These are phyloP conservation scores for Hippocampus kuda DNA, from an alignment of 2,797 vertebrate genomes.

Conservation along the genomic window DNA sequence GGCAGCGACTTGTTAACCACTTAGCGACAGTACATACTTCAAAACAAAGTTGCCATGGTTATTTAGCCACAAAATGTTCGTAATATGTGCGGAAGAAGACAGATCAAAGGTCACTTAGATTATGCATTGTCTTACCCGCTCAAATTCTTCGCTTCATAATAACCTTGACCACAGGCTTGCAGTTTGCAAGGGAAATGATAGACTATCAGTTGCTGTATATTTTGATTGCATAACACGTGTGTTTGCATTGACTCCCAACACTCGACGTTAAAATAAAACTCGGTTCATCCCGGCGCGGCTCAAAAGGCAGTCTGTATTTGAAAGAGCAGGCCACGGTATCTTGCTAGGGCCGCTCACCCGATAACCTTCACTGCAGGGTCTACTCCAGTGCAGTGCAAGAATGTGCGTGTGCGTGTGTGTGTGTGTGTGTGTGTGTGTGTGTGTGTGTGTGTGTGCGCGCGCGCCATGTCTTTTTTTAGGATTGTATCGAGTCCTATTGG, in stretches of 20 bases:
- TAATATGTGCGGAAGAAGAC: background rate
- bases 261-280: background rate
- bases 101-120: background rate
- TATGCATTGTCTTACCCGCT: constrained; percentile 7
- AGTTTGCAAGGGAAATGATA: constrained; percentile 34
- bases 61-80: background rate
- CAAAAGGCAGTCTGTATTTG: constrained; percentile 48
- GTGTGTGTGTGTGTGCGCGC: constrained; percentile 6
- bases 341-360: constrained; percentile 49
- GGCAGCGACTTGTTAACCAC: no score
- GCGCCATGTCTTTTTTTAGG: constrained; percentile 24
- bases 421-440: constrained; percentile 4
- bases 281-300: background rate
- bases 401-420: constrained; percentile 4
- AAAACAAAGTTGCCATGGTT: background rate
- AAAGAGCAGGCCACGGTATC: constrained; percentile 37
- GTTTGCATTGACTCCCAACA: constrained; percentile 36
- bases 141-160: constrained; percentile 25
- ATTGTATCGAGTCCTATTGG: constrained; percentile 9
- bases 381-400: constrained; percentile 26
- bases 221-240: constrained; percentile 45
- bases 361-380: constrained; percentile 42
- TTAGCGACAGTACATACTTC: no score
- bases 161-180: constrained; percentile 35
- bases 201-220: constrained; percentile 34